phyloP scores from a whole-genome alignment of 2,113 vertebrate species.

The Pungitius pungitius region DNA sequence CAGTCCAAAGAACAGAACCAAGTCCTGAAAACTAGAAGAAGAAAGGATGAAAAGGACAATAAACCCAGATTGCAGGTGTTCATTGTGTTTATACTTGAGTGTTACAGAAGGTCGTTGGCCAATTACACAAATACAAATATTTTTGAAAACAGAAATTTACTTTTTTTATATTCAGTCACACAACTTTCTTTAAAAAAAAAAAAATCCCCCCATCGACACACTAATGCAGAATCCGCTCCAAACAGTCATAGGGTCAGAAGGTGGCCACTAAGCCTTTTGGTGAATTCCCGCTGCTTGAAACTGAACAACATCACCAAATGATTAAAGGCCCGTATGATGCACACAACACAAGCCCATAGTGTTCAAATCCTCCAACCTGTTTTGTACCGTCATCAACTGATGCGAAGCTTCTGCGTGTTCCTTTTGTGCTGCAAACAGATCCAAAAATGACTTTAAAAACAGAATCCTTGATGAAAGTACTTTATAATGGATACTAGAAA shows the following conservation, averaged over 20 bases:
- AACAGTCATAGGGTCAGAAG: no score
- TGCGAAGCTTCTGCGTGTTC: slow-evolving; percentile 83
- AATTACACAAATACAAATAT: not conserved
- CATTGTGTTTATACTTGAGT: not conserved
- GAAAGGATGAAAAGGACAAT: not conserved
- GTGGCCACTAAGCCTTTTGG: not conserved
- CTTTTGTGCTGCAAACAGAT: slow-evolving; percentile 84
- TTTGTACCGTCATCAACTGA: slow-evolving; percentile 83
- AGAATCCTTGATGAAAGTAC: slow-evolving; percentile 16
- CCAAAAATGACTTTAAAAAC: slow-evolving; percentile 12
- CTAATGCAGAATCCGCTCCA: no score
- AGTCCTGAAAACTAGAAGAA: slow-evolving; percentile 87
- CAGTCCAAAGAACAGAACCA: slow-evolving; percentile 89
- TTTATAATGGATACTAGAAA: not conserved
- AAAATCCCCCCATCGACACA: no score
- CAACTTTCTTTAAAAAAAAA: not conserved
- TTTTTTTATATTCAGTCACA: not conserved
- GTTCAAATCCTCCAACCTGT: slow-evolving; percentile 80
- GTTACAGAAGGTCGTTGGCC: not conserved
- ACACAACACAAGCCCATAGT: not conserved
- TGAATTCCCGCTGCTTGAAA: not conserved
- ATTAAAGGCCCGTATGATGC: not conserved
- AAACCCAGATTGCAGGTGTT: not conserved
- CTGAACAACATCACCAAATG: not conserved
- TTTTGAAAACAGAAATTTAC: not conserved